A percentile compares a stretch with the other conserved stretches of the same genome.
phyloP scores from a whole-genome alignment of 2,113 vertebrate species.

The Oncorhynchus kisutch region DNA sequence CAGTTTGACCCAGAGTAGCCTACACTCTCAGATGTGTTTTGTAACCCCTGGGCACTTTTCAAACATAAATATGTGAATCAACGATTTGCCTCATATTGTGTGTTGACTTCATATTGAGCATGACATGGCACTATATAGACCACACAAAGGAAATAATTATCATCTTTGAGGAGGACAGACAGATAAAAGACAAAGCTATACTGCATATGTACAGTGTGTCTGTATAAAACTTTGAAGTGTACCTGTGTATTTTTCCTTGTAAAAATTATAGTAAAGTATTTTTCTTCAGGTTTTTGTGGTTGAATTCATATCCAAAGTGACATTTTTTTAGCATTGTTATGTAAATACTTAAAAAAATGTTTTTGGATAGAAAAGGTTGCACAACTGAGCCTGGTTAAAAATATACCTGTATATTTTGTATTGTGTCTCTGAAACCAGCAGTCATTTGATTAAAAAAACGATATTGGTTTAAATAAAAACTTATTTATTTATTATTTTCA shows the following conservation, averaged over 20 bases:
- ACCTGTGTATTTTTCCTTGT: slow-evolving; percentile 91
- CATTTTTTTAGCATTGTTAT: slow-evolving; percentile 83
- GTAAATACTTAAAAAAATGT: slow-evolving; percentile 80
- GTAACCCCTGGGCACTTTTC: slow-evolving; percentile 58
- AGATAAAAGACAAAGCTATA: slow-evolving; percentile 62
- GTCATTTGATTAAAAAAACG: slow-evolving; percentile 38
- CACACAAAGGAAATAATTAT: slow-evolving; percentile 42
- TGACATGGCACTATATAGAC: slow-evolving; percentile 67
- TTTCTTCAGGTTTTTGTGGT: slow-evolving; percentile 86
- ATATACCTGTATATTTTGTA: slow-evolving; percentile 75
- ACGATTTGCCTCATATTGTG: slow-evolving; percentile 54
- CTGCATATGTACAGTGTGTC: slow-evolving; percentile 71
- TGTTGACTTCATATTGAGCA: slow-evolving; percentile 72
- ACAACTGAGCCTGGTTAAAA: slow-evolving; percentile 93
- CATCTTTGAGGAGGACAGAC: slow-evolving; percentile 26
- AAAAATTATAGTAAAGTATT: slow-evolving; percentile 99
- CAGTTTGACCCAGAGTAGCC: slow-evolving; percentile 43
- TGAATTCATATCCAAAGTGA: slow-evolving; percentile 88
- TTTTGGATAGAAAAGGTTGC: slow-evolving; percentile 90
- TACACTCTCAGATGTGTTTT: slow-evolving; percentile 43
- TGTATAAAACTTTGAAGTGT: slow-evolving; percentile 86
- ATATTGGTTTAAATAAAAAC: slow-evolving; percentile 6
- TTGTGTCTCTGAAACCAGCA: slow-evolving; percentile 64
- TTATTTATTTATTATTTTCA: not conserved
- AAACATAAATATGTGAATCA: slow-evolving; percentile 63